Conservation (phyloP, 2,888 invertebrate genomes). For the Ptychoptera albimana region DNA sequence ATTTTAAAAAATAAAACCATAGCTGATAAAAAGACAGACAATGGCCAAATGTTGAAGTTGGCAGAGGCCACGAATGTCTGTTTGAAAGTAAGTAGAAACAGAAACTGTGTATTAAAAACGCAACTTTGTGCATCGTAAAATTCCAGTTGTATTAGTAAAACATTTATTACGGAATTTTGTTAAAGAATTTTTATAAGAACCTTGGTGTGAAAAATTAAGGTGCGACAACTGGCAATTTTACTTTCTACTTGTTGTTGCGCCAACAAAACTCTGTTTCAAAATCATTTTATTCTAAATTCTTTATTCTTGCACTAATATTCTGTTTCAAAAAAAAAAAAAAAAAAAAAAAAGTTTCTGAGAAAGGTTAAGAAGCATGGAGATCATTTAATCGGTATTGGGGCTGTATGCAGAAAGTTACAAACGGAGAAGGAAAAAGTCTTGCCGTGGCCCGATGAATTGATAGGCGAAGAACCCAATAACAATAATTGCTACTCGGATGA, state of each 20-base stretch:
- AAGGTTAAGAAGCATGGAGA: not conserved
- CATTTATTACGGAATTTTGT: too few relatives aligned
- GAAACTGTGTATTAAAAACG: too few relatives aligned
- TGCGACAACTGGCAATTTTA: too few relatives aligned
- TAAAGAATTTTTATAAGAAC: too few relatives aligned
- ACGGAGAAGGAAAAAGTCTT: not conserved
- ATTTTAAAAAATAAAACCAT: not conserved
- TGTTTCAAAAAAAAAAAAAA: not conserved
- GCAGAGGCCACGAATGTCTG: not conserved
- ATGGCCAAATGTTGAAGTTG: not conserved
- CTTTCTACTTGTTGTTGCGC: too few relatives aligned
- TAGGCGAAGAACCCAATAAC: not conserved
- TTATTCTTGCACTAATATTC: not conserved
- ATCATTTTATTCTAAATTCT: too few relatives aligned
- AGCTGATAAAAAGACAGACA: not conserved
- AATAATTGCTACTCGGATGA: not conserved
- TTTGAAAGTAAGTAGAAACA: not conserved
- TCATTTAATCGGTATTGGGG: not conserved
- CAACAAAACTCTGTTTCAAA: too few relatives aligned
- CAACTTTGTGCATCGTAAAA: too few relatives aligned
- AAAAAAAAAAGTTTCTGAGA: not conserved
- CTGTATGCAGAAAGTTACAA: constrained; percentile 1
- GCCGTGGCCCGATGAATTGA: not conserved
- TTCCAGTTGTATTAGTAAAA: too few relatives aligned
- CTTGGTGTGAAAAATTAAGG: too few relatives aligned